Percentiles rank a stretch among this genome's conserved stretches.
Evolutionary conservation across 2,113 vertebrate genomes (phyloP).

Genomic region (Scomber colias): DNA sequence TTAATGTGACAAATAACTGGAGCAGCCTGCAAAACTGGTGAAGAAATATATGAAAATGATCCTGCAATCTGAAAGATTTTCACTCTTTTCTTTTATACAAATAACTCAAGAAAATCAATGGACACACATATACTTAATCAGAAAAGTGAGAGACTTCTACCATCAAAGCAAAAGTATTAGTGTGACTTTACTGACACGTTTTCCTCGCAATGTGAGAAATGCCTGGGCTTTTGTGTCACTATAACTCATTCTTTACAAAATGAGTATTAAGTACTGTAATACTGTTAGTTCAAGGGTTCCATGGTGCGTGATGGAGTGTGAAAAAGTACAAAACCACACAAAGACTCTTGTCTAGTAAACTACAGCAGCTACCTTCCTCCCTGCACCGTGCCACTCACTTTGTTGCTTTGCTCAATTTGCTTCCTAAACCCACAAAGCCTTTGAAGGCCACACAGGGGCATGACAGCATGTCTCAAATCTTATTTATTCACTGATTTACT

Average conservation of each 20-base stretch:
- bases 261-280: not conserved
- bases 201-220: not conserved
- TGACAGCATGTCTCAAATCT: constrained; percentile 60
- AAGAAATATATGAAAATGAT: too few species aligned
- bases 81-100: too few species aligned
- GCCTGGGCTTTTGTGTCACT: not conserved
- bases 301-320: constrained; percentile 44
- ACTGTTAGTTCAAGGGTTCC: constrained; percentile 15
- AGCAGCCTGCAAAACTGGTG: too few species aligned
- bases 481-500: constrained; percentile 62
- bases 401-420: constrained; percentile 75
- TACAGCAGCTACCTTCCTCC: constrained; percentile 64
- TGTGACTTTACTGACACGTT: not conserved
- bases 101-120: too few species aligned
- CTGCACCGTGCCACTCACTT: constrained; percentile 72
- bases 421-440: constrained; percentile 70
- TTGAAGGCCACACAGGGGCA: constrained; percentile 66
- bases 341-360: constrained; percentile 70
- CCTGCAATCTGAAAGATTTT: too few species aligned
- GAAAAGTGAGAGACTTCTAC: too few species aligned
- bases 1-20: not conserved
- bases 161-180: not conserved
- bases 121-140: not conserved
- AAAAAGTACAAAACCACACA: constrained; percentile 57
- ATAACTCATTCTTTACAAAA: not conserved